Conservation (phyloP, 2,888 invertebrate species). For the Polietes domitor region DNA sequence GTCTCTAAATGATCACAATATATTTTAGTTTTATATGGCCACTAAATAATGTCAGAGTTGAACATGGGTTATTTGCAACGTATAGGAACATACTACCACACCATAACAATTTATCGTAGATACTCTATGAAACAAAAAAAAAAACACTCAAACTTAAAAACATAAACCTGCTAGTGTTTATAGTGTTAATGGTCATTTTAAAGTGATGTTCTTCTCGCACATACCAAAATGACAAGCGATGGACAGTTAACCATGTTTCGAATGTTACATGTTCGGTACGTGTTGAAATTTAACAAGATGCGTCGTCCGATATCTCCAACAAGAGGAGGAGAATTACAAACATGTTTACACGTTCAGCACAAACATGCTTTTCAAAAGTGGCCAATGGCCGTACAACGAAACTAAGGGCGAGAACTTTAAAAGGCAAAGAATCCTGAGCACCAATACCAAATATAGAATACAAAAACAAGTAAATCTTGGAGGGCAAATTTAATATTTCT, state of each 20-base stretch:
- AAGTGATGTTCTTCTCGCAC: constrained; percentile 28
- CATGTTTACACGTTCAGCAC: constrained; percentile 54
- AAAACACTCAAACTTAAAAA: neutral
- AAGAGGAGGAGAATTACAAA: constrained; percentile 34
- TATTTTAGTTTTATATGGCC: no score
- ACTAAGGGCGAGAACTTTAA: neutral
- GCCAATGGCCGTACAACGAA: no score
- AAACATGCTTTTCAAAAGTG: constrained; percentile 59
- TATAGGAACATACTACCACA: no score
- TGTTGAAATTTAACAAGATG: constrained; percentile 62
- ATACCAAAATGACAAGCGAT: constrained; percentile 40
- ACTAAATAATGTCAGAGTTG: no score
- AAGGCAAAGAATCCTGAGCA: neutral
- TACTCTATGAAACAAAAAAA: no score
- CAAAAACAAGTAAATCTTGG: neutral
- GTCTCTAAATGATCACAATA: no score
- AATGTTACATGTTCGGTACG: constrained; percentile 54
- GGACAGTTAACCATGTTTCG: constrained; percentile 63
- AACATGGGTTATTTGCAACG: no score
- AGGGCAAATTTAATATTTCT: constrained; percentile 2
- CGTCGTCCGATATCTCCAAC: constrained; percentile 54
- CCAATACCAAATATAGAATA: neutral
- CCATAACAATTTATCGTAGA: no score
- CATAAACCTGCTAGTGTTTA: neutral
- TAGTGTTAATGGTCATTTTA: constrained; percentile 14